Evolutionary conservation across 2,888 invertebrate genomes (phyloP), one percentile per base, ranked within the genome.

Genomic region (Loripinus fragilis): DNA sequence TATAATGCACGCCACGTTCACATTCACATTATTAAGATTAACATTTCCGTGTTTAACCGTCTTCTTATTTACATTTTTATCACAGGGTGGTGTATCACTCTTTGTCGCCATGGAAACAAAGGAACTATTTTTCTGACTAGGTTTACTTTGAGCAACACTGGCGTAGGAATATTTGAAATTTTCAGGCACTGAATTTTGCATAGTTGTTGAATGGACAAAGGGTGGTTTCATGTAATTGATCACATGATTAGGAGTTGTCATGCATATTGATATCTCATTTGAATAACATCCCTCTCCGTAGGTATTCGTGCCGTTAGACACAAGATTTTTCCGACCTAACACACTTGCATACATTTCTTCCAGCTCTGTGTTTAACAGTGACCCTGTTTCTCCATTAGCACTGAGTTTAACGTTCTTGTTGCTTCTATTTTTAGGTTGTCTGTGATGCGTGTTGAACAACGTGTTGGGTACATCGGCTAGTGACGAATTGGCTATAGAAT

Each of bases 401-500:
- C 25, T 25, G 28, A 8, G 17, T 41, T n/a, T 7, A 41, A 3
- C 7, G 25, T 67, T 28, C 15, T 23, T 66, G 48, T 35, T 67
- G 25, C 25, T 55, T 20, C 67, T 23, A 28, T 10, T 23, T 28
- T 45, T 67, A 23, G 66, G 50, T 23, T 17, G 55, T 30, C 38
- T 74, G 30, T 70, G 67, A 35, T 25, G 35, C 38, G 64, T 52
- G 55, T 71, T 81, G 79, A 80, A 92, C 65, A 92, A 75, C 0
- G 89, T 79, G 72, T 88, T 91, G 42, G 93, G 91, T 65, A 81
- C 78, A 68, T 92, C 91, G 50, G 88, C 87, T 38, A 93, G 78
- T 0, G 91, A 91, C 35, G 88, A 76, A 73, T 90, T 86, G 15
- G 91, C 90, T 20, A 93, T 79, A 20, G 84, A 85, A 1, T 88